A percentile compares a stretch with the other conserved stretches of the same genome.
phyloP scores from a whole-genome alignment of 2,113 vertebrate genomes.

The Nestor notabilis region DNA sequence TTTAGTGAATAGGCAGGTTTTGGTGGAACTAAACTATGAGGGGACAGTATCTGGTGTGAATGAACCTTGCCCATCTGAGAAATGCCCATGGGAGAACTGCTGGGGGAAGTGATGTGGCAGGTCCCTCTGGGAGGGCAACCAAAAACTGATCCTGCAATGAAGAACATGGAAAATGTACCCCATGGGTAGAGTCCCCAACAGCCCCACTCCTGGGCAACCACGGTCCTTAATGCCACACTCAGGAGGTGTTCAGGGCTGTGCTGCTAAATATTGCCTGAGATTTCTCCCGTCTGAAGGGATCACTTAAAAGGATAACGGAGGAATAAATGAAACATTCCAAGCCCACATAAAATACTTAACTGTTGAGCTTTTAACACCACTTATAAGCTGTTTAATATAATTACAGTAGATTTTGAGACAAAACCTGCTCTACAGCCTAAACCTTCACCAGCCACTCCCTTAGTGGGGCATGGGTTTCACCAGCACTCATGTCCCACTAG shows the following conservation, averaged over 20 bases:
- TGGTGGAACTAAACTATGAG: neutral
- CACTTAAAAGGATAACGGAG: neutral
- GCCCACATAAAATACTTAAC: neutral
- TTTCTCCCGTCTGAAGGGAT: neutral
- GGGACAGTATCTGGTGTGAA: neutral
- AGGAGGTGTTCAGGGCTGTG: neutral
- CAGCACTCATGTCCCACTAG: neutral
- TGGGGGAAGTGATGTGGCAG: neutral
- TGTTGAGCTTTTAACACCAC: neutral
- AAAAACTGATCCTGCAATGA: neutral
- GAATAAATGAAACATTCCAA: neutral
- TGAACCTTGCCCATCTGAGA: neutral
- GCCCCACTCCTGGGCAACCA: rapidly evolving
- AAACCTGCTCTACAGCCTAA: constrained; percentile 22
- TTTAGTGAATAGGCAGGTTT: neutral
- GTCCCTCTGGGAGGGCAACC: neutral
- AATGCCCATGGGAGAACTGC: neutral
- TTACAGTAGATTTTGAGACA: constrained; percentile 7
- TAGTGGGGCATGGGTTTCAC: neutral
- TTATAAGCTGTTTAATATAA: neutral
- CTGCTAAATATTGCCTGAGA: neutral
- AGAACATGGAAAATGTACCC: neutral
- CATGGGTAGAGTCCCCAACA: neutral
- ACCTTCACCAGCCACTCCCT: neutral
- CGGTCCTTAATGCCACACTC: neutral